Conservation (phyloP, 37 sponge, comb jelly and placozoan genomes). For the Cladorhizidae sp. region DNA sequence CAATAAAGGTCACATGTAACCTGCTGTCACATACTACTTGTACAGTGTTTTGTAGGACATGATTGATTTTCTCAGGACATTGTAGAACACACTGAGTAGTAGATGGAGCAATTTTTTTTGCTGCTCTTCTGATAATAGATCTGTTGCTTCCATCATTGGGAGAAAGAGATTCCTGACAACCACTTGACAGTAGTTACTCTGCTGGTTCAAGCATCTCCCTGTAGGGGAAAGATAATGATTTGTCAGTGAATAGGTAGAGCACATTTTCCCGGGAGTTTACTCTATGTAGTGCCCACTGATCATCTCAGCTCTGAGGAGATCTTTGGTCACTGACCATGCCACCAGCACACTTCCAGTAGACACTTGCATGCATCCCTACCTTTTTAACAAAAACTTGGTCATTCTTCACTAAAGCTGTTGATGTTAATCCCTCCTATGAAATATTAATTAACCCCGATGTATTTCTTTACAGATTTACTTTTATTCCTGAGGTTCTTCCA, state of each 20-base stretch:
- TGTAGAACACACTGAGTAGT: constrained; percentile 2
- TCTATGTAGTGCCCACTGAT: too few species aligned
- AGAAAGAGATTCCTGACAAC: constrained; percentile 19
- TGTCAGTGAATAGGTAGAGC: too few species aligned
- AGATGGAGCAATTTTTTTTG: constrained; percentile 10
- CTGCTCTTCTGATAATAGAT: background rate
- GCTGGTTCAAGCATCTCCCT: background rate
- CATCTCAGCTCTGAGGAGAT: too few species aligned
- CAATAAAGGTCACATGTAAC: too few species aligned
- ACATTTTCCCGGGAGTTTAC: too few species aligned
- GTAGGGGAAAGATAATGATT: too few species aligned
- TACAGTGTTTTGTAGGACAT: constrained; percentile 23
- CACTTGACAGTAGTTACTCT: constrained; percentile 18
- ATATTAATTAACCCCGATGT: background rate
- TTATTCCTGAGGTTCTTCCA: constrained; percentile 11
- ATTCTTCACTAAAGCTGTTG: too few species aligned
- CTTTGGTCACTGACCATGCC: too few species aligned
- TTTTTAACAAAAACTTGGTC: too few species aligned
- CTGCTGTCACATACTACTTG: too few species aligned
- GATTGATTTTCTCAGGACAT: constrained; percentile 22
- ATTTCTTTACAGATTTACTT: background rate
- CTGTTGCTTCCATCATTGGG: constrained; percentile 33
- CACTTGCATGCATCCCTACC: too few species aligned
- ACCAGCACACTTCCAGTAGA: too few species aligned
- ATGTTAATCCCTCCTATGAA: background rate